phyloP scores from a whole-genome alignment of 2,113 vertebrate species.

The Macaca mulatta region DNA sequence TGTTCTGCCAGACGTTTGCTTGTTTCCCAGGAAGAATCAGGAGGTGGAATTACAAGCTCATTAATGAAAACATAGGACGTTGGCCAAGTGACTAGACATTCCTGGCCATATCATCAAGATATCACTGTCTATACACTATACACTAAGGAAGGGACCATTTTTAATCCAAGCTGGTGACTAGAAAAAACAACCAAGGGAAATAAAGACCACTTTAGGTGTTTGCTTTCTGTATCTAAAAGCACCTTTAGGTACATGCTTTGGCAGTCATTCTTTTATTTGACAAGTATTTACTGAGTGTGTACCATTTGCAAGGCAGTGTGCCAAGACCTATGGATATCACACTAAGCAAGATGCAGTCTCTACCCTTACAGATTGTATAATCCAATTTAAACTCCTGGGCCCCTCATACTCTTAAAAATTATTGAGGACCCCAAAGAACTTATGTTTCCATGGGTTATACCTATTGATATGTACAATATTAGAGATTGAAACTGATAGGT shows the following conservation, averaged over 20 bases:
- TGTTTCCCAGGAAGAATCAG: slow-evolving; percentile 21
- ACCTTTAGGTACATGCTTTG: background rate
- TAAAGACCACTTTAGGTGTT: background rate
- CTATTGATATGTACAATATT: background rate
- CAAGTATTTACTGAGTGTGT: background rate
- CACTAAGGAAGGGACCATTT: background rate
- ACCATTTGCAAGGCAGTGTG: background rate
- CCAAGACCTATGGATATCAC: background rate
- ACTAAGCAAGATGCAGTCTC: background rate
- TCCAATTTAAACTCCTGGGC: background rate
- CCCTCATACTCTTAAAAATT: background rate
- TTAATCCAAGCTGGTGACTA: background rate
- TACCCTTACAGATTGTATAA: background rate
- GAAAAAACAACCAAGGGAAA: background rate
- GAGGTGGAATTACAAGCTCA: slow-evolving; percentile 38
- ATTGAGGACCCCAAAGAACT: background rate
- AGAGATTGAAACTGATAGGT: background rate
- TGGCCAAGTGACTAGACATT: background rate
- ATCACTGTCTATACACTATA: rapidly evolving
- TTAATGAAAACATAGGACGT: slow-evolving; percentile 42
- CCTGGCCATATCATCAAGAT: background rate
- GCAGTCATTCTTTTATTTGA: background rate
- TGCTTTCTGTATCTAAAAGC: background rate
- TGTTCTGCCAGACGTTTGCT: slow-evolving; percentile 58
- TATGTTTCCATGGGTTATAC: background rate